Percentiles rank a stretch among this genome's conserved stretches.
These are phyloP conservation scores for Calliphora vicina DNA, from an alignment of 1,140 invertebrate species.

Conservation along the genomic window DNA sequence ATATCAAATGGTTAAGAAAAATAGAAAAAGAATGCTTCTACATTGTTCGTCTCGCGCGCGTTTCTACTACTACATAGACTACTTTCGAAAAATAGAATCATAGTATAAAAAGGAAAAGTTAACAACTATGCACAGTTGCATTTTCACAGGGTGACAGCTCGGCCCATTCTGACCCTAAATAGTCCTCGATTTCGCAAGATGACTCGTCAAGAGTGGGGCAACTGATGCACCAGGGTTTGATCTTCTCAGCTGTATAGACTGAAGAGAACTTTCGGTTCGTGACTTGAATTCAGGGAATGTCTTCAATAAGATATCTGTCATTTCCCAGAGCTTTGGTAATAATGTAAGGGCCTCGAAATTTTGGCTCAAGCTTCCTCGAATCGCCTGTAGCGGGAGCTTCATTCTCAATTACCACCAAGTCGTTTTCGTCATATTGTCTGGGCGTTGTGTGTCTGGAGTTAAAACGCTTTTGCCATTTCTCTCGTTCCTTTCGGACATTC, in stretches of 20 bases:
- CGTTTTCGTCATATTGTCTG: slow-evolving; percentile 18
- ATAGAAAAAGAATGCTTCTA: background rate
- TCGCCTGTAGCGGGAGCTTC: slow-evolving; percentile 25
- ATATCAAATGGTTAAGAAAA: background rate
- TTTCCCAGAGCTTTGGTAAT: background rate
- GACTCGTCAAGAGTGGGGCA: background rate
- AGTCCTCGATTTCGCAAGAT: slow-evolving; percentile 18
- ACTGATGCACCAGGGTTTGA: background rate
- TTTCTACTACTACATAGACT: no score
- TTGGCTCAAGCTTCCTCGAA: slow-evolving; percentile 27
- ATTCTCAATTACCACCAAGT: slow-evolving; percentile 30
- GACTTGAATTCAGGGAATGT: background rate
- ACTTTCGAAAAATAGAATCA: no score
- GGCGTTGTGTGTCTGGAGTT: slow-evolving; percentile 7
- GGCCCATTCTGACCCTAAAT: slow-evolving; percentile 31
- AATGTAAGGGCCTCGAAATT: slow-evolving; percentile 20
- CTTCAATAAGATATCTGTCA: slow-evolving; percentile 19
- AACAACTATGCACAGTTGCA: background rate
- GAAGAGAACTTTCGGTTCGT: background rate
- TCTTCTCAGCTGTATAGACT: background rate
- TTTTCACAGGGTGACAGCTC: background rate
- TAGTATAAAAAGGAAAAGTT: no score
- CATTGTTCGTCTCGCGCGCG: background rate
- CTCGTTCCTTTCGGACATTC: background rate
- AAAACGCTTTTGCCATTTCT: slow-evolving; percentile 36